Evolutionary conservation across 2,888 invertebrate species (phyloP).

Genomic region (Argyra leucocephala): DNA sequence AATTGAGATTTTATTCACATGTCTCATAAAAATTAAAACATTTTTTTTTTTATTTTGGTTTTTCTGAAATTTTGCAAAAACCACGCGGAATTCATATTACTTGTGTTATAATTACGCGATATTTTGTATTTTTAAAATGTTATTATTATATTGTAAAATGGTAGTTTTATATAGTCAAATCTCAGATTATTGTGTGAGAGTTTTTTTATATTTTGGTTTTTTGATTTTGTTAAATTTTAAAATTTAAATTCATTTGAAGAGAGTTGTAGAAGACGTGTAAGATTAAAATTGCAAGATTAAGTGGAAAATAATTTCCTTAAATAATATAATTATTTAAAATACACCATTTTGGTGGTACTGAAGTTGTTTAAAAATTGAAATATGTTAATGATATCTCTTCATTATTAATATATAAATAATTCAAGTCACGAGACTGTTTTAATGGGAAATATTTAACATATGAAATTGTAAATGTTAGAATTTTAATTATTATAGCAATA

Average conservation of each 20-base stretch:
- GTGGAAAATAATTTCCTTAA: no score
- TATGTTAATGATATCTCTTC: no score
- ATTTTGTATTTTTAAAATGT: background rate
- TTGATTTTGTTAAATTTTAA: background rate
- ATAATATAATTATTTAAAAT: no score
- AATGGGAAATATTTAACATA: no score
- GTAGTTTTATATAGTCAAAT: background rate
- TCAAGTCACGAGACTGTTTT: background rate
- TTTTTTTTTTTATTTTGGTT: background rate
- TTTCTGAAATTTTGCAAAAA: background rate
- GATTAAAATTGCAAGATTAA: background rate
- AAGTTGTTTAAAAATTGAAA: no score
- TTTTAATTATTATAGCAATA: no score
- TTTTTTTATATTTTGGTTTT: no score
- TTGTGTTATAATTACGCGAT: background rate
- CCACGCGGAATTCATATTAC: background rate
- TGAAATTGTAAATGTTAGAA: no score
- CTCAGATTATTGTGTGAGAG: background rate
- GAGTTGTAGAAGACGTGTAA: background rate
- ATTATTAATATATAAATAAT: background rate
- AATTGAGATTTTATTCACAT: conserved; percentile 3
- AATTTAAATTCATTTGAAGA: background rate
- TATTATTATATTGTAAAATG: background rate
- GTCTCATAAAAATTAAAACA: background rate
- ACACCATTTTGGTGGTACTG: no score